phyloP scores from a whole-genome alignment of 2,888 invertebrate genomes.

The Spisula solida region DNA sequence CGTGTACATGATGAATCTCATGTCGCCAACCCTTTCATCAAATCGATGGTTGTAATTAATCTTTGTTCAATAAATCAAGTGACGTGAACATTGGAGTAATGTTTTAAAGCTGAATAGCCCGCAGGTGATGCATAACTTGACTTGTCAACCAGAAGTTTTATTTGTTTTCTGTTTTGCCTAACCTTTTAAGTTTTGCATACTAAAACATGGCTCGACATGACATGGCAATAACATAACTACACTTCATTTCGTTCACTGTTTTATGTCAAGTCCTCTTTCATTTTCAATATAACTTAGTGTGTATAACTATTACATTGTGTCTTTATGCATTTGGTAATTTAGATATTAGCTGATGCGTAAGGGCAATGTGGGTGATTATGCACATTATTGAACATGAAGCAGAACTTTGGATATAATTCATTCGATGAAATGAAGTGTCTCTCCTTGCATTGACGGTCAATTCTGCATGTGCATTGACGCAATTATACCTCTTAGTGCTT shows the following conservation, averaged over 20 bases:
- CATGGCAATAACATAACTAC: background rate
- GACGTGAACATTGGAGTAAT: background rate
- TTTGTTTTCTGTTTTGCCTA: background rate
- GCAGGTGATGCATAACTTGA: conserved; percentile 15
- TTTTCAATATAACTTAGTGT: background rate
- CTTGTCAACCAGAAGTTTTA: background rate
- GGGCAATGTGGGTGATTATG: background rate
- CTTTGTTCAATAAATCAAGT: no score
- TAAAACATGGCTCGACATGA: background rate
- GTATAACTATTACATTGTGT: conserved; percentile 1
- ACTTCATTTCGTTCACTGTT: background rate
- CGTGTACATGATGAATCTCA: no score
- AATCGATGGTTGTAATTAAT: no score
- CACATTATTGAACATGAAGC: background rate
- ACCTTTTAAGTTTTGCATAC: background rate
- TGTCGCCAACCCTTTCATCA: no score
- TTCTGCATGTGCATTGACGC: background rate
- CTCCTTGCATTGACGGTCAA: background rate
- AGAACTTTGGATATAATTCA: background rate
- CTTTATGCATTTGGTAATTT: background rate
- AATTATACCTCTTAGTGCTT: background rate
- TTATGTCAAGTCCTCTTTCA: background rate
- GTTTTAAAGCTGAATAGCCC: conserved; percentile 2
- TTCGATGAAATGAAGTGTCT: background rate
- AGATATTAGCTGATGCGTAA: background rate